Evolutionary conservation across 1,140 invertebrate species (phyloP).

Genomic region (Drosophila watanabei): DNA sequence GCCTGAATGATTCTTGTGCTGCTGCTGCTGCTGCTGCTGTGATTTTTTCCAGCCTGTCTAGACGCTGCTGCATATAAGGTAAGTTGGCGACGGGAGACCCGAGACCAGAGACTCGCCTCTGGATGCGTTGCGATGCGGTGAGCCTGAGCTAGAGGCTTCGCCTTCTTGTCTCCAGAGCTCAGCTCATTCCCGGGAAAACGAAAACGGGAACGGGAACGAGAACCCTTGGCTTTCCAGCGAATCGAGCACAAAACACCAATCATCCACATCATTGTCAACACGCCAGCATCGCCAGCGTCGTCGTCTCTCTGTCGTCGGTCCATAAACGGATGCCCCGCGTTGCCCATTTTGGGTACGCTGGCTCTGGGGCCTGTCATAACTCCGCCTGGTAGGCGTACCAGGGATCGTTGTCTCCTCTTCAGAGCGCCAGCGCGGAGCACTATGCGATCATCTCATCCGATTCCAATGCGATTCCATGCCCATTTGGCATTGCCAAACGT

Average conservation of each 20-base stretch:
- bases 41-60: conserved; percentile 79
- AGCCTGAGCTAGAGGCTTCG: neutral
- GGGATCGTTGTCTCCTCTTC: conserved; percentile 37
- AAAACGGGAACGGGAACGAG: conserved; percentile 48
- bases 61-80: conserved; percentile 70
- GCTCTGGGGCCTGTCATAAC: conserved; percentile 75
- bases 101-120: conserved; percentile 7
- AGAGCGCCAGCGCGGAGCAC: conserved; percentile 59
- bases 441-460: conserved; percentile 56
- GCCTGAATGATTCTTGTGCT: conserved; percentile 73
- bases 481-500: conserved; percentile 46
- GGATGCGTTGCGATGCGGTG: conserved; percentile 16
- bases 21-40: conserved; percentile 54
- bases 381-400: conserved; percentile 69
- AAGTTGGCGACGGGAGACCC: conserved; percentile 60
- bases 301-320: conserved; percentile 66
- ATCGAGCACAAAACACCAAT: conserved; percentile 74
- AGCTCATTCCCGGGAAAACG: conserved; percentile 44
- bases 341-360: conserved; percentile 65
- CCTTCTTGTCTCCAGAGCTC: conserved; percentile 31
- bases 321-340: conserved; percentile 72
- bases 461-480: conserved; percentile 24
- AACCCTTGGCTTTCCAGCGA: conserved; percentile 69
- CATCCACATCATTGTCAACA: conserved; percentile 81
- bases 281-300: no score